Conservation (phyloP, 2,888 invertebrate genomes). For the Smittia sp. region DNA sequence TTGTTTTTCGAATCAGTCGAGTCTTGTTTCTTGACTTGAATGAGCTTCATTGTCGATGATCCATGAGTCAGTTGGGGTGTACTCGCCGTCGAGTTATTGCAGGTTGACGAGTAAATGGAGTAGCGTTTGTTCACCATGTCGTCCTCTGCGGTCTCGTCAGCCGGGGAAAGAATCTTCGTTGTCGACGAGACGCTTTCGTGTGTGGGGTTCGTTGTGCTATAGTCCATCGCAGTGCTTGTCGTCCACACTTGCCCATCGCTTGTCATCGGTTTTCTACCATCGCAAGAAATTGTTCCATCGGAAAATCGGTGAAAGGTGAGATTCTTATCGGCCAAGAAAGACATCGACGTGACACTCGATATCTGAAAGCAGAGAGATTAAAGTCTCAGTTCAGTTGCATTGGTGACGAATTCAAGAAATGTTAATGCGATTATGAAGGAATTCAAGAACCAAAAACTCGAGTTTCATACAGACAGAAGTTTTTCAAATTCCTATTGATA, state of each 20-base stretch:
- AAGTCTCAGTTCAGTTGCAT: neutral
- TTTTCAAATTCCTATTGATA: too few species aligned
- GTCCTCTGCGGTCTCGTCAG: neutral
- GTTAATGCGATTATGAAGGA: neutral
- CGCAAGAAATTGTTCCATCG: conserved; percentile 21
- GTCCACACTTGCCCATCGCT: conserved; percentile 14
- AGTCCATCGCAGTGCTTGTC: conserved; percentile 20
- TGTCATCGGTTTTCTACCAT: neutral
- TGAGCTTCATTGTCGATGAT: conserved; percentile 35
- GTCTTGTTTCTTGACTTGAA: conserved; percentile 27
- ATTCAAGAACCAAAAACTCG: neutral
- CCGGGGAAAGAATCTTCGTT: conserved; percentile 20
- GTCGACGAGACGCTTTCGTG: conserved; percentile 25
- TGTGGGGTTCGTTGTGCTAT: conserved; percentile 9
- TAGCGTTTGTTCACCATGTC: conserved; percentile 10
- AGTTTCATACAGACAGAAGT: too few species aligned
- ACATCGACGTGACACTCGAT: conserved; percentile 42
- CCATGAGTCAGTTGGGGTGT: neutral
- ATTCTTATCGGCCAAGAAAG: conserved; percentile 38
- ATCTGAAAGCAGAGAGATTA: conserved; percentile 36
- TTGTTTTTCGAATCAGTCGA: conserved; percentile 47
- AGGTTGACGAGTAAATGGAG: conserved; percentile 18
- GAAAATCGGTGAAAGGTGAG: conserved; percentile 34
- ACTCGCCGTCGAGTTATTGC: conserved; percentile 15
- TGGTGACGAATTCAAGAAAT: too few species aligned